phyloP scores from a whole-genome alignment of 2,888 invertebrate species.

The Pammene fasciana region DNA sequence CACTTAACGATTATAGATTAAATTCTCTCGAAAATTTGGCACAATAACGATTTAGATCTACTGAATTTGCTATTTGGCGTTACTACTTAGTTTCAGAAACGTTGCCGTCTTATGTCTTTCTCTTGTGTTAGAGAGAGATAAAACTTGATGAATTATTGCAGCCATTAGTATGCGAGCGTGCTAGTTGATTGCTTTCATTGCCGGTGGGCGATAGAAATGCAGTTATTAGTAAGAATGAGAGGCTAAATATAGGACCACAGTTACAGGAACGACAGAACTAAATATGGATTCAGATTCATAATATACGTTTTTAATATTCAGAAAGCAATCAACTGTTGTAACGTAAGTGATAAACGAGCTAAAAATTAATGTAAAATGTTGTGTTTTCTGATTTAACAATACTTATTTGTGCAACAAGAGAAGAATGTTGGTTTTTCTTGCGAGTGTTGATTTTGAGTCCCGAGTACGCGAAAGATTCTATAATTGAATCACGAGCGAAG shows the following conservation, averaged over 20 bases:
- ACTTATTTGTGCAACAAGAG: too few relatives aligned
- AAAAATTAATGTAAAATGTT: neutral
- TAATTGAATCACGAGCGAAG: too few relatives aligned
- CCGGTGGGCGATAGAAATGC: neutral
- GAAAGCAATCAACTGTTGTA: neutral
- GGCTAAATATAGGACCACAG: neutral
- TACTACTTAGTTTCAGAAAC: constrained; percentile 4
- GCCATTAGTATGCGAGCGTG: neutral
- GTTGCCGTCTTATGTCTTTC: neutral
- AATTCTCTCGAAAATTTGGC: constrained; percentile 78
- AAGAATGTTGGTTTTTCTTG: too few relatives aligned
- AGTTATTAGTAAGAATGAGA: neutral
- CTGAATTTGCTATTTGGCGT: constrained; percentile 37
- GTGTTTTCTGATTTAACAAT: too few relatives aligned
- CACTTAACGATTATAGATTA: constrained; percentile 55
- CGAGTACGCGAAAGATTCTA: too few relatives aligned
- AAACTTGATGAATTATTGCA: constrained; percentile 1
- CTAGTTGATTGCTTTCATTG: neutral
- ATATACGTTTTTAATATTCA: neutral
- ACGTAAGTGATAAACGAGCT: neutral
- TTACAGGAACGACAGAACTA: too few relatives aligned
- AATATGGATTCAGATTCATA: too few relatives aligned
- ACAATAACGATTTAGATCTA: constrained; percentile 52
- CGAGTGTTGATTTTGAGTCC: too few relatives aligned
- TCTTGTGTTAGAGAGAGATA: constrained; percentile 15